Percentiles rank a stretch among this genome's conserved stretches.
Conservation (phyloP, 2,797 vertebrate genomes). For the Chaunax sp. region DNA sequence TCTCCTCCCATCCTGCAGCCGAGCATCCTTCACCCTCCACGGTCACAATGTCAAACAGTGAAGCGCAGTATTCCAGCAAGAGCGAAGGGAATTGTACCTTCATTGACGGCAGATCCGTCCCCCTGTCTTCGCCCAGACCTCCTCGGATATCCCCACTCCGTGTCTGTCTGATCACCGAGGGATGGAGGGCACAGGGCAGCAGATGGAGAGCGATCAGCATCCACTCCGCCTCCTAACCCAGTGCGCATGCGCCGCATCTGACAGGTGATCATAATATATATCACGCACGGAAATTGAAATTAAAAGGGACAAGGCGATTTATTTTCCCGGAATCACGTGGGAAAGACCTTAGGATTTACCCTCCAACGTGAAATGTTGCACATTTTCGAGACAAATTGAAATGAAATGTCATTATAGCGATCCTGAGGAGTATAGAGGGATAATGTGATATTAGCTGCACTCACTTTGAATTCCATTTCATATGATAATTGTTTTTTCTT, state of each 20-base stretch:
- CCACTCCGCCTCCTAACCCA: conserved; percentile 75
- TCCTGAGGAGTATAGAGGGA: conserved; percentile 3
- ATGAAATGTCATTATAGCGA: conserved; percentile 32
- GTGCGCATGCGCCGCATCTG: conserved; percentile 85
- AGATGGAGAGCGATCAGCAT: conserved; percentile 72
- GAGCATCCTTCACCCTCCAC: conserved; percentile 92
- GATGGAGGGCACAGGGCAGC: conserved; percentile 84
- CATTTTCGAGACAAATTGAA: conserved; percentile 22
- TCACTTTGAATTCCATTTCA: background rate
- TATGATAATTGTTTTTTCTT: background rate
- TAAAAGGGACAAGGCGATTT: conserved; percentile 81
- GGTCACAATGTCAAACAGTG: conserved; percentile 79
- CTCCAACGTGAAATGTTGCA: conserved; percentile 3
- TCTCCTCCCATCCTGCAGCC: conserved; percentile 84
- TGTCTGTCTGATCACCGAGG: conserved; percentile 66
- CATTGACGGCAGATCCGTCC: conserved; percentile 39
- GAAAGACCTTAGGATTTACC: conserved; percentile 28
- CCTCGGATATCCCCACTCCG: conserved; percentile 56
- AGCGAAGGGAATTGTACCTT: conserved; percentile 68
- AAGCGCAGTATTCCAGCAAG: conserved; percentile 27
- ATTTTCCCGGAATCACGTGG: conserved; percentile 62
- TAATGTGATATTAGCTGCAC: conserved; percentile 15
- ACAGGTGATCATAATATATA: conserved; percentile 84
- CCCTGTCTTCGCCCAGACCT: conserved; percentile 70
- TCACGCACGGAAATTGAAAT: conserved; percentile 81